A percentile compares a stretch with the other conserved stretches of the same genome.
Conservation (phyloP, 2,888 invertebrate species). For the Mythimna vitellina region DNA sequence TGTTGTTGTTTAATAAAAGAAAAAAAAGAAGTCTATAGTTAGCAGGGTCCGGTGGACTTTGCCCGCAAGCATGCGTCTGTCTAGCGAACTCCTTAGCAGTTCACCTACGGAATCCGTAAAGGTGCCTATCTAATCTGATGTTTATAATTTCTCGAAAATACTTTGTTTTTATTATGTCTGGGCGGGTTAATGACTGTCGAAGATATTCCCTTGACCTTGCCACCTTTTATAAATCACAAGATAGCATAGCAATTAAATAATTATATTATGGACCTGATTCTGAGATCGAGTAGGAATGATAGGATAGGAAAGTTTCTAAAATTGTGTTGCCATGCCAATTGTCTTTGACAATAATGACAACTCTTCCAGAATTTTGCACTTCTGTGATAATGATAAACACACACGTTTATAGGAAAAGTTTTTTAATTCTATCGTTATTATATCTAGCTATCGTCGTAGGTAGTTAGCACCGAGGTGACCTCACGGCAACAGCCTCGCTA, state of each 20-base stretch:
- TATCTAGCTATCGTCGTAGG: slow-evolving; percentile 4
- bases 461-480: slow-evolving; percentile 50
- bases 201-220: slow-evolving; percentile 34
- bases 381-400: background rate
- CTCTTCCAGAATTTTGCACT: background rate
- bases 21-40: background rate
- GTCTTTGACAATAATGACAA: too few species aligned
- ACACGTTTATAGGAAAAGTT: background rate
- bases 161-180: background rate
- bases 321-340: slow-evolving; percentile 12
- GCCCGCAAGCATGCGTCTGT: background rate
- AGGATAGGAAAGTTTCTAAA: background rate
- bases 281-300: background rate
- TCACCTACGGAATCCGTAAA: background rate
- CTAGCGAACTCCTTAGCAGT: background rate
- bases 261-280: background rate
- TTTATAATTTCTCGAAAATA: background rate
- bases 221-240: background rate
- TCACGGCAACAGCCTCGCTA: slow-evolving; percentile 53
- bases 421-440: slow-evolving; percentile 16
- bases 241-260: background rate
- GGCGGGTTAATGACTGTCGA: slow-evolving; percentile 19
- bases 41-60: too few species aligned
- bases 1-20: too few species aligned
- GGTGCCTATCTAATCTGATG: background rate